Evolutionary conservation across 2,888 invertebrate species (phyloP).

Genomic region (Sepiola atlantica): DNA sequence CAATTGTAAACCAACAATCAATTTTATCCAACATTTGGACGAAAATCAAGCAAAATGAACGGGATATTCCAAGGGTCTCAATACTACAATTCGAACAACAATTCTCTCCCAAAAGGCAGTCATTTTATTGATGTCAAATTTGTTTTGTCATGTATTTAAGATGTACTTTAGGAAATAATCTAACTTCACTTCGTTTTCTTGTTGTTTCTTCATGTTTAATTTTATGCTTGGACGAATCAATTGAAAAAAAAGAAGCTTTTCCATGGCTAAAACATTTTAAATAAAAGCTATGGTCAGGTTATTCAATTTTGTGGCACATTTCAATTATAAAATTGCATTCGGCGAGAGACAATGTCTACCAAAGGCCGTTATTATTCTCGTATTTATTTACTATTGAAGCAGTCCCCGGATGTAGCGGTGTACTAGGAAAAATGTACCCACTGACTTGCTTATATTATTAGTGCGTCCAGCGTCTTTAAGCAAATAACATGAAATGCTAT

Average conservation of each 20-base stretch:
- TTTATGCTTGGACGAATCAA: neutral
- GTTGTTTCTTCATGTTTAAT: neutral
- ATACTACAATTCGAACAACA: no score
- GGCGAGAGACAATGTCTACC: neutral
- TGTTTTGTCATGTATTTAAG: neutral
- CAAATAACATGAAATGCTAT: neutral
- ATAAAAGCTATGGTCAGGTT: neutral
- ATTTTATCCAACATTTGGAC: no score
- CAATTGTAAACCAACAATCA: no score
- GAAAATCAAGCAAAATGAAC: no score
- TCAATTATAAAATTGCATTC: neutral
- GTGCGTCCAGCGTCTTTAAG: neutral
- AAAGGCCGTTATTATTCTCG: neutral
- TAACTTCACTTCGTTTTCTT: neutral
- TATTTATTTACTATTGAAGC: neutral
- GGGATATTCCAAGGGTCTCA: no score
- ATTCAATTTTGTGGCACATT: neutral
- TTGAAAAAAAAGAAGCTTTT: neutral
- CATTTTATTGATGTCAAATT: neutral
- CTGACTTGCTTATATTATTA: neutral
- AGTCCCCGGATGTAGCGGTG: neutral
- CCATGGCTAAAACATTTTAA: neutral
- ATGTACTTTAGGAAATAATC: neutral
- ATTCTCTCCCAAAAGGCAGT: no score
- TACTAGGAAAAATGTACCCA: neutral